Evolutionary conservation across 2,797 vertebrate species (phyloP).

Genomic region (Lagorchestes hirsutus): DNA sequence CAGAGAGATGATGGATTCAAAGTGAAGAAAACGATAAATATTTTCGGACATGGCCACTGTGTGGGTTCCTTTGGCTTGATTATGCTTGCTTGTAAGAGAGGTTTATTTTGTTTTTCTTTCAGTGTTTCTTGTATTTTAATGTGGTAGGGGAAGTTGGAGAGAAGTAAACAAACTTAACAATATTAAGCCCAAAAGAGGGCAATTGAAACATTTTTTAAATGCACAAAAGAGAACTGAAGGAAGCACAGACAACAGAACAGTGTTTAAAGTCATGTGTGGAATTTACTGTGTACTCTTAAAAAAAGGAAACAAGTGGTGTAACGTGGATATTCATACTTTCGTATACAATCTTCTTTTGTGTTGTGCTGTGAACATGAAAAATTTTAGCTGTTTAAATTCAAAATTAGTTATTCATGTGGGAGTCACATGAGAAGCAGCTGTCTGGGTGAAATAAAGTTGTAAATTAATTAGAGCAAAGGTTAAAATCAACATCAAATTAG

Average conservation of each 20-base stretch:
- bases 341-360: neutral
- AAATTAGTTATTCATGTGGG: neutral
- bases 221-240: neutral
- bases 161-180: neutral
- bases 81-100: neutral
- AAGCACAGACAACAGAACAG: neutral
- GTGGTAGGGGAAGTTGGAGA: neutral
- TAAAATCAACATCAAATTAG: neutral
- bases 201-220: neutral
- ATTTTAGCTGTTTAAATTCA: neutral
- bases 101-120: neutral
- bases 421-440: neutral
- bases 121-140: neutral
- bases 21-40: neutral
- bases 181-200: neutral
- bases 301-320: neutral
- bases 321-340: neutral
- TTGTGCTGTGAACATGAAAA: neutral
- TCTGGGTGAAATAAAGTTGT: neutral
- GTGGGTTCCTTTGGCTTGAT: neutral
- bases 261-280: neutral
- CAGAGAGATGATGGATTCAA: neutral
- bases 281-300: neutral
- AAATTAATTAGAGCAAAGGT: neutral
- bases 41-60: neutral